A percentile compares a stretch with the other conserved stretches of the same genome.
Conservation (phyloP, 2,113 vertebrate species). For the Pachyramphus minor region DNA sequence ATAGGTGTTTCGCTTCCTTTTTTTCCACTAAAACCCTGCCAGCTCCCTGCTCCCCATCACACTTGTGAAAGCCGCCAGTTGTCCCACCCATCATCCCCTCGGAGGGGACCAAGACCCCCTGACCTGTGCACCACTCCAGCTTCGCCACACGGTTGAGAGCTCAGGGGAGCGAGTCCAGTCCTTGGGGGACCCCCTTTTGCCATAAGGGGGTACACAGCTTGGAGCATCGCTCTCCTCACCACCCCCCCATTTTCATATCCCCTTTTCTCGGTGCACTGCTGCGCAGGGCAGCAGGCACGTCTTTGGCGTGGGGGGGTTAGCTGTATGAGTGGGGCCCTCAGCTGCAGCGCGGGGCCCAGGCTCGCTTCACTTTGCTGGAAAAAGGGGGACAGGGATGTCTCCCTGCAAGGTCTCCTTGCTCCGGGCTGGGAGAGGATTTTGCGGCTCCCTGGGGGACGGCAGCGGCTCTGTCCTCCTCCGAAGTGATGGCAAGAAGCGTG, state of each 20-base stretch:
- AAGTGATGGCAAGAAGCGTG: constrained; percentile 44
- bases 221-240: constrained; percentile 12
- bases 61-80: neutral
- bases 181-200: neutral
- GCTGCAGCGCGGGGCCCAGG: neutral
- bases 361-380: neutral
- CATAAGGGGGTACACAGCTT: neutral
- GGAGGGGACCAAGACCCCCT: neutral
- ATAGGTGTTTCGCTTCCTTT: neutral
- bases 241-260: constrained; percentile 31
- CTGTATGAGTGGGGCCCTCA: neutral
- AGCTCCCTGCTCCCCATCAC: neutral
- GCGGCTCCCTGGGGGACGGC: neutral
- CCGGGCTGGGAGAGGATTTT: neutral
- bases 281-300: neutral
- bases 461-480: constrained; percentile 41
- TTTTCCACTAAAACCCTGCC: neutral
- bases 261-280: neutral
- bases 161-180: neutral
- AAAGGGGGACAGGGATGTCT: neutral
- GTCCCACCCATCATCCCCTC: neutral
- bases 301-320: constrained; percentile 42
- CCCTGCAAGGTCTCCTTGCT: neutral
- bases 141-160: neutral
- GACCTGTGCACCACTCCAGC: neutral